A percentile compares a stretch with the other conserved stretches of the same genome.
Conservation (phyloP, 2,113 vertebrate genomes). For the Melanerpes formicivorus region DNA sequence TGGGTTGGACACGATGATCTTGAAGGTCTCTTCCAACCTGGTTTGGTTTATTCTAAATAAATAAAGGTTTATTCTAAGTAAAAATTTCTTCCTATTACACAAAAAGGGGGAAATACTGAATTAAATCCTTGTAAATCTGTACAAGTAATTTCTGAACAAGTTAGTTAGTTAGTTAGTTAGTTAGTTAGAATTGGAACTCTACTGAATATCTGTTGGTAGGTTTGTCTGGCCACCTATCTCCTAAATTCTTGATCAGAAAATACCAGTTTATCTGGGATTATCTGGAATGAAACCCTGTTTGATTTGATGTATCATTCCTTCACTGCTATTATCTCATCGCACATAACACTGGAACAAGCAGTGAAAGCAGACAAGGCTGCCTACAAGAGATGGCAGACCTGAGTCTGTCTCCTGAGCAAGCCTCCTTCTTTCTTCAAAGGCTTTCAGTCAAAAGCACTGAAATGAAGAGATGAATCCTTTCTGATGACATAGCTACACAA, state of each 20-base stretch:
- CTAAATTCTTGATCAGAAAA: background rate
- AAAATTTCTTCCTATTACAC: background rate
- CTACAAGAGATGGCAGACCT: accelerated
- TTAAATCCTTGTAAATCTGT: background rate
- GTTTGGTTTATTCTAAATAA: no score
- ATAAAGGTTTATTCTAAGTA: no score
- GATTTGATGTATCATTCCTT: background rate
- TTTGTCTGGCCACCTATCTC: background rate
- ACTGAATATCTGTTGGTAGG: background rate
- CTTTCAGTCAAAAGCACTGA: background rate
- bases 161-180: background rate
- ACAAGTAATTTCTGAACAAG: background rate
- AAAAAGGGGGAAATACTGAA: background rate
- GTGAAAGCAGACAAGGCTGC: background rate
- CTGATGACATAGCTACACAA: background rate
- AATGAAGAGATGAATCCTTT: background rate
- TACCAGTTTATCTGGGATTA: background rate
- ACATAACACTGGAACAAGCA: accelerated
- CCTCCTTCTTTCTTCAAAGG: background rate
- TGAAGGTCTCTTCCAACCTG: no score
- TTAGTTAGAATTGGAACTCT: background rate
- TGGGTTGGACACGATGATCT: no score
- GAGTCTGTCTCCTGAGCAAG: accelerated
- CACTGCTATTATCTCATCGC: background rate
- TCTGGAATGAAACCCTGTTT: no score